A percentile compares a stretch with the other conserved stretches of the same genome.
These are phyloP conservation scores for Corydoras sp. DNA, from an alignment of 2,113 vertebrate genomes.

Conservation along the genomic window DNA sequence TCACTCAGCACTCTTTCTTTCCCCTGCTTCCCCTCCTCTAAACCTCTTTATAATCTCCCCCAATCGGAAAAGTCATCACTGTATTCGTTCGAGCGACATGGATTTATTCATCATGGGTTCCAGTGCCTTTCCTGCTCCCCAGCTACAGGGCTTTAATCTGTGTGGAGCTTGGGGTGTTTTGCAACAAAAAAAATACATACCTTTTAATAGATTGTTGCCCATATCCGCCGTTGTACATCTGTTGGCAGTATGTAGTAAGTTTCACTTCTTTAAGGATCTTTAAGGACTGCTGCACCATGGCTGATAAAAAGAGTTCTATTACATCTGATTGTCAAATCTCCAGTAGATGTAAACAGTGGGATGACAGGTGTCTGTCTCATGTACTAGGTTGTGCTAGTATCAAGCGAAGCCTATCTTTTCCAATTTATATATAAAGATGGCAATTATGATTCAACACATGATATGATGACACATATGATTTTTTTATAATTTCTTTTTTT, in stretches of 20 bases:
- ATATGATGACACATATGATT: too few relatives aligned
- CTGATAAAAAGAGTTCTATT: slow-evolving; percentile 24
- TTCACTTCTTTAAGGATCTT: slow-evolving; percentile 10
- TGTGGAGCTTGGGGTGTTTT: slow-evolving; percentile 5
- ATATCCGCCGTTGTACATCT: slow-evolving; percentile 4
- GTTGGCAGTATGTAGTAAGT: not conserved
- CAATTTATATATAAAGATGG: too few relatives aligned
- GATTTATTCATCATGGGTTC: slow-evolving; percentile 38
- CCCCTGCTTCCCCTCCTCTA: slow-evolving; percentile 19
- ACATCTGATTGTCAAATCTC: slow-evolving; percentile 17
- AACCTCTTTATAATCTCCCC: slow-evolving; percentile 48
- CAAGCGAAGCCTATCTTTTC: slow-evolving; percentile 29
- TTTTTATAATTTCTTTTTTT: too few relatives aligned
- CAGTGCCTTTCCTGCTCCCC: slow-evolving; percentile 22
- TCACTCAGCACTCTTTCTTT: slow-evolving; percentile 42
- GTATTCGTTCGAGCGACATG: slow-evolving; percentile 41
- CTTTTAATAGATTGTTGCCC: slow-evolving; percentile 1
- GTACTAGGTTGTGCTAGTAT: slow-evolving; percentile 32
- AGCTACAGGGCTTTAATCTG: slow-evolving; percentile 35
- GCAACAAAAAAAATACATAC: slow-evolving; percentile 9
- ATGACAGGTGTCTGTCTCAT: slow-evolving; percentile 55
- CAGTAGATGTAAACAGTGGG: slow-evolving; percentile 56
- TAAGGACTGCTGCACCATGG: not conserved
- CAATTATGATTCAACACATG: too few relatives aligned
- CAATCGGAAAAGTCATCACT: slow-evolving; percentile 40